Conservation (phyloP, 2,888 invertebrate genomes). For the Phyllotreta cruciferae region DNA sequence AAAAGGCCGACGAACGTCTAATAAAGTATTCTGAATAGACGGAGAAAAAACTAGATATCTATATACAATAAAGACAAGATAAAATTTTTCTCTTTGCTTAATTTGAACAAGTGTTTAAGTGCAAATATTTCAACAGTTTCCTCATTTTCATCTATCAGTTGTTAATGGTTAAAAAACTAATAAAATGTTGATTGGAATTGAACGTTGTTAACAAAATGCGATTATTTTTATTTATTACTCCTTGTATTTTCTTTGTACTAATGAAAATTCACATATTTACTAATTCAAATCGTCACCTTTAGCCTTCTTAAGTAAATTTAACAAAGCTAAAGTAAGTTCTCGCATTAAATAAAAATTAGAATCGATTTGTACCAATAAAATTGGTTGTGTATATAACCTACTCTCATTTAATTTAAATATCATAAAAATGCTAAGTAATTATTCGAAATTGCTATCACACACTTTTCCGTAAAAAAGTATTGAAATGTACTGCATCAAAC, state of each 20-base stretch:
- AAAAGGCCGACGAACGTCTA: conserved; percentile 22
- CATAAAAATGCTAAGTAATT: conserved; percentile 44
- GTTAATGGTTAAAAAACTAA: conserved; percentile 6
- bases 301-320: too few species aligned
- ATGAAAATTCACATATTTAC: too few species aligned
- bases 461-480: conserved; percentile 44
- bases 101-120: conserved; percentile 43
- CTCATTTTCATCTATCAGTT: conserved; percentile 11
- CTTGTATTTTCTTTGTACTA: too few species aligned
- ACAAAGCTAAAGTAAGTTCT: too few species aligned
- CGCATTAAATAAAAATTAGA: too few species aligned
- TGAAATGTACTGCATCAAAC: conserved; percentile 45
- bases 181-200: conserved; percentile 19
- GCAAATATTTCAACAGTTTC: conserved; percentile 38
- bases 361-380: conserved; percentile 28
- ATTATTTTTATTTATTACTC: background rate
- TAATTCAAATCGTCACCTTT: too few species aligned
- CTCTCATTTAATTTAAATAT: conserved; percentile 39
- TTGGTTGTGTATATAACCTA: conserved; percentile 39
- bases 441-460: conserved; percentile 46
- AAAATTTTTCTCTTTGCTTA: conserved; percentile 40
- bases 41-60: conserved; percentile 28
- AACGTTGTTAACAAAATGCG: background rate
- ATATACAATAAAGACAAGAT: conserved; percentile 42
- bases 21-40: conserved; percentile 19